These are phyloP conservation scores for Chrysomallon squamiferum DNA, from an alignment of 1,140 invertebrate genomes.

Conservation along the genomic window DNA sequence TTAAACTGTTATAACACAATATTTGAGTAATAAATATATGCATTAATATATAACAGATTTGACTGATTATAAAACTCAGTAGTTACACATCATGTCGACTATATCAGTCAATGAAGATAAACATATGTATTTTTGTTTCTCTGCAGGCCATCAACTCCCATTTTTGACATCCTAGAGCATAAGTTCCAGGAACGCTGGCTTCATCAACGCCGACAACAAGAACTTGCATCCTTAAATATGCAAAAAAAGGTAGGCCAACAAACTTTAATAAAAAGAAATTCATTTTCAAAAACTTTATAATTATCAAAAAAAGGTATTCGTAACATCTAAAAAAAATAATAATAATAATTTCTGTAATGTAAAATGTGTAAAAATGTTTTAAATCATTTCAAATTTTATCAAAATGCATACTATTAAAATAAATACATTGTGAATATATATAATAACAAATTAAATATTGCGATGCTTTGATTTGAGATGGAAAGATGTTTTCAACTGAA, in stretches of 20 bases:
- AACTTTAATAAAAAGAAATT: conserved; percentile 8
- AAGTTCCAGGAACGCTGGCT: conserved; percentile 62
- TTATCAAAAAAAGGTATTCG: not conserved
- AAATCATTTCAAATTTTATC: no score
- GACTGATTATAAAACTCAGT: not conserved
- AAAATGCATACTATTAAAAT: no score
- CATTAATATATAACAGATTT: no score
- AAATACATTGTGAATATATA: no score
- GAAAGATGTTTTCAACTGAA: no score
- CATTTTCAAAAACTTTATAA: not conserved
- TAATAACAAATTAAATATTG: no score
- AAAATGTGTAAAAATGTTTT: no score
- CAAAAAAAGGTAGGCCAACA: conserved; percentile 44
- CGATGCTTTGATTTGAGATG: no score
- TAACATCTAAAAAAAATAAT: no score
- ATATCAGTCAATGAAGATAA: not conserved
- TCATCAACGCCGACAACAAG: conserved; percentile 34
- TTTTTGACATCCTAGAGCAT: conserved; percentile 60
- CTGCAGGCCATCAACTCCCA: conserved; percentile 60
- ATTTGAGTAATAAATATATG: no score
- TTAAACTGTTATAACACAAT: no score
- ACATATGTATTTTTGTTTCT: not conserved
- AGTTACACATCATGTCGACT: not conserved
- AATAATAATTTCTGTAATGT: no score
- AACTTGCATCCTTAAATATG: conserved; percentile 31